Base-by-base conservation (phyloP, 2,888 invertebrate genomes). In the Operophtera brumata region DNA sequence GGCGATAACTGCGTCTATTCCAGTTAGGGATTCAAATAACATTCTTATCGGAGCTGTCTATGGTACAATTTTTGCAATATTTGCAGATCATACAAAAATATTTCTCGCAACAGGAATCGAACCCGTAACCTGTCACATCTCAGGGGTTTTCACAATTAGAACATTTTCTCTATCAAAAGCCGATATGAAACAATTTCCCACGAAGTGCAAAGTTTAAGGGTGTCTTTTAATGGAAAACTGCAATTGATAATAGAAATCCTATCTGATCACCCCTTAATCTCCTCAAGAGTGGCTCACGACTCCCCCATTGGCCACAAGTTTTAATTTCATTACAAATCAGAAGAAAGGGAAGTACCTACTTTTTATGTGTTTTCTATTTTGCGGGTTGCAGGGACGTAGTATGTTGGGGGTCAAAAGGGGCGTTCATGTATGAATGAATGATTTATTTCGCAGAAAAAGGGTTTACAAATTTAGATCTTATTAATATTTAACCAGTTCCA, bases 261-360 rank as follows among this genome's bases (percentile, higher is more conserved):
- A 75, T 69, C 53, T 47, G 57, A 59, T 50, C 68, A 75, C 73
- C 73, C 74, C 35, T 70, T 68, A 60, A 58, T 51, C 54, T 59
- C 25, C 44, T 44, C 47, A 53, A 47, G 46, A 57, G 57, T 55
- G 53, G 47, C 51, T 54, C 36, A 30, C 46, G 57, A 61, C 59
- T 61, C 56, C 57, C 37, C 67, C 71, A 70, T 62, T 67, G 60
- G 56, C 66, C 60, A 65, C 69, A 79, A 82, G 78, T 78, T 80
- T 82, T 80, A 81, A 82, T 80, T 82, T 78, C 69, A 78, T 84
- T 82, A 71, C 70, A 62, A 71, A 69, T 69, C 68, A 65, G 71
- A 70, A 75, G 73, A 74, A 77, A 73, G 65, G 66, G 64, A 57
- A 67, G 67, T 66, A 69, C 71, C 67, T 66, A 69, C 71, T 74